Evolutionary conservation across 2,888 invertebrate genomes (phyloP).

Genomic region (Pristionchus arcanus): DNA sequence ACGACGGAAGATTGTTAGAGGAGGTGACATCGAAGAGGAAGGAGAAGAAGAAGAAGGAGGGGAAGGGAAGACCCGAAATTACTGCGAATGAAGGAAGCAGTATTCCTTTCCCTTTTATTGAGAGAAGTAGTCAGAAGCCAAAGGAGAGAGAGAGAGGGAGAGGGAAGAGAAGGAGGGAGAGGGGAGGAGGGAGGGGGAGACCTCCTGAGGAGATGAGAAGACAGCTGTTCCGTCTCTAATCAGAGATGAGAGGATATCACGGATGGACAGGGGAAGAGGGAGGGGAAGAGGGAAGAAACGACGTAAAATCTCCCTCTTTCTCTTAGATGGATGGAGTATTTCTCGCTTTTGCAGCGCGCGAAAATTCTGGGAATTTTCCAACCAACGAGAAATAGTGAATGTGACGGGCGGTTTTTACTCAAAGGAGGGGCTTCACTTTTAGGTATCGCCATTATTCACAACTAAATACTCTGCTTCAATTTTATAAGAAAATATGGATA

Average conservation of each 20-base stretch:
- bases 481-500: background rate
- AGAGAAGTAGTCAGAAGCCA: conserved; percentile 26
- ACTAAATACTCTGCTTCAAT: background rate
- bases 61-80: conserved; percentile 29
- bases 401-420: background rate
- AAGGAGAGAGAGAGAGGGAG: background rate
- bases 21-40: conserved; percentile 11
- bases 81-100: conserved; percentile 34
- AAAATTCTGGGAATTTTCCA: background rate
- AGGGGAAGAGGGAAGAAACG: background rate
- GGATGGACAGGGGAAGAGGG: background rate
- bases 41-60: background rate
- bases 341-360: background rate
- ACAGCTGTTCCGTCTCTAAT: conserved; percentile 27
- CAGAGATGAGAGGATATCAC: conserved; percentile 1
- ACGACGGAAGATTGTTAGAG: background rate
- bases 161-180: background rate
- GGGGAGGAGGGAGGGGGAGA: background rate
- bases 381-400: background rate
- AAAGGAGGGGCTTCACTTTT: background rate
- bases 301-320: background rate
- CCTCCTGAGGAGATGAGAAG: background rate
- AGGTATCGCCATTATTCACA: background rate
- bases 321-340: background rate
- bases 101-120: conserved; percentile 38